Evolutionary conservation across 2,113 vertebrate genomes (phyloP).

Genomic region (Pampusana beccarii): DNA sequence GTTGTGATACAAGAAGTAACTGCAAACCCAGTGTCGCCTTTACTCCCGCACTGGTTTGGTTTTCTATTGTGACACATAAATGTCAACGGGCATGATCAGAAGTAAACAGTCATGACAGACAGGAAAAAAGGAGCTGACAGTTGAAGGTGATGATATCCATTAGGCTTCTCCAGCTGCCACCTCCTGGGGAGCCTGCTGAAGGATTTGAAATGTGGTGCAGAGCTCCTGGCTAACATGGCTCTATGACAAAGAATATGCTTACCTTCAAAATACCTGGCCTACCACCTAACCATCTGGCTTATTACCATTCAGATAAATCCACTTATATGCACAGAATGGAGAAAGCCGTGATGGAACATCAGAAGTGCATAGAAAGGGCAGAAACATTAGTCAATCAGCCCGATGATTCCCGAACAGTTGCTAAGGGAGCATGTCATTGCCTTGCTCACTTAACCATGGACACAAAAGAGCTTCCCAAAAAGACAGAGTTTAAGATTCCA

Average conservation of each 20-base stretch:
- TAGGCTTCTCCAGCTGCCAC: slow-evolving; percentile 72
- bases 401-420: background rate
- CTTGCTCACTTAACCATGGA: slow-evolving; percentile 58
- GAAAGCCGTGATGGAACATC: slow-evolving; percentile 37
- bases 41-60: slow-evolving; percentile 43
- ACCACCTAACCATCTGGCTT: slow-evolving; percentile 62
- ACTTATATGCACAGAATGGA: background rate
- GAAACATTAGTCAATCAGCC: slow-evolving; percentile 47
- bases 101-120: slow-evolving; percentile 74
- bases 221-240: slow-evolving; percentile 57
- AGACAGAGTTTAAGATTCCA: slow-evolving; percentile 49
- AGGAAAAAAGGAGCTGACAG: slow-evolving; percentile 71
- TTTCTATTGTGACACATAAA: slow-evolving; percentile 72
- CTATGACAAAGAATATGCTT: slow-evolving; percentile 70
- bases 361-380: slow-evolving; percentile 56
- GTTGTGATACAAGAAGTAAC: slow-evolving; percentile 67
- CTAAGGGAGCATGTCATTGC: slow-evolving; percentile 50
- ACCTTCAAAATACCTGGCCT: slow-evolving; percentile 65
- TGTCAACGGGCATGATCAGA: slow-evolving; percentile 72
- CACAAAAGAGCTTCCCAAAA: slow-evolving; percentile 47
- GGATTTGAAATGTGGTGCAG: slow-evolving; percentile 59
- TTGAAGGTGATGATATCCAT: slow-evolving; percentile 75
- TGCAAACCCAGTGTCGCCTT: slow-evolving; percentile 59
- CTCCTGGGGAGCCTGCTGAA: slow-evolving; percentile 69
- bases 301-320: slow-evolving; percentile 54